These are phyloP conservation scores for Ypsolopha scabrella DNA, from an alignment of 2,888 invertebrate genomes.

Conservation along the genomic window DNA sequence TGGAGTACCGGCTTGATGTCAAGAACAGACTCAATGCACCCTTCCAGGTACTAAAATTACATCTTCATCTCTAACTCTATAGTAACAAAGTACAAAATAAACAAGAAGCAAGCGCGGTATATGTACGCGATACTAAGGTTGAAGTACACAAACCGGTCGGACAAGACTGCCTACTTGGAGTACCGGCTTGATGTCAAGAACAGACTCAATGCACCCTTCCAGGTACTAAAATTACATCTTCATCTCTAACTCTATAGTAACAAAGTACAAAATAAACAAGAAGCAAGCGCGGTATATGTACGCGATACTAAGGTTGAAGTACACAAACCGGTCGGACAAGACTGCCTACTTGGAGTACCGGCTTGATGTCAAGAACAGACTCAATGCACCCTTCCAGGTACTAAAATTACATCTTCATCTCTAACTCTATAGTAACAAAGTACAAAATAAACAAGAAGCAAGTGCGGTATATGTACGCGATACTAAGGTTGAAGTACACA, in stretches of 20 bases:
- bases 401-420: neutral
- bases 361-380: conserved; percentile 83
- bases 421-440: conserved; percentile 29
- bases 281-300: conserved; percentile 87
- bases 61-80: no score
- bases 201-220: conserved; percentile 83
- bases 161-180: conserved; percentile 75
- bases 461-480: conserved; percentile 82
- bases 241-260: conserved; percentile 11
- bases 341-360: conserved; percentile 80
- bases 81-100: conserved; percentile 70
- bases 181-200: conserved; percentile 87
- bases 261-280: conserved; percentile 73
- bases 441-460: conserved; percentile 78
- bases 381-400: conserved; percentile 83
- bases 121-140: conserved; percentile 90
- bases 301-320: conserved; percentile 84
- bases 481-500: conserved; percentile 80
- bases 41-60: conserved; percentile 62
- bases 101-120: conserved; percentile 80
- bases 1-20: conserved; percentile 81
- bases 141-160: conserved; percentile 75
- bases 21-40: conserved; percentile 87
- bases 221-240: conserved; percentile 38
- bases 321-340: conserved; percentile 76